phyloP scores from a whole-genome alignment of 2,888 invertebrate species.

The Mythimna lalbum region DNA sequence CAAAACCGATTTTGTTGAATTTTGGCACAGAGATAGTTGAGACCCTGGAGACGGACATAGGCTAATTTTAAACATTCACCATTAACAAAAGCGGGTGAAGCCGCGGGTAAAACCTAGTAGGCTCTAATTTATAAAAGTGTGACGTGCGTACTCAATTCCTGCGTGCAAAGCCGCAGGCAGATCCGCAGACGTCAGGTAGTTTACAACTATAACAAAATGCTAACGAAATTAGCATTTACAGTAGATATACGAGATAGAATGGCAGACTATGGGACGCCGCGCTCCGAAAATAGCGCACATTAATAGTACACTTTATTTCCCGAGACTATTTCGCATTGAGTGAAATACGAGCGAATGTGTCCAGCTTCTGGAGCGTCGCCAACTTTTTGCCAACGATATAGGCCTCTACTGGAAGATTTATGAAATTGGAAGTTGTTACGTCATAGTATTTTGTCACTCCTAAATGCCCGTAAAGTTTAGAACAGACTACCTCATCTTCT shows the following conservation, averaged over 20 bases:
- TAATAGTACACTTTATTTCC: constrained; percentile 81
- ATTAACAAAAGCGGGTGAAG: no score
- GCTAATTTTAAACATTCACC: no score
- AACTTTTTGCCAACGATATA: constrained; percentile 68
- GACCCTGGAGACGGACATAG: no score
- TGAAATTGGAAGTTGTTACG: constrained; percentile 43
- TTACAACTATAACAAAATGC: constrained; percentile 30
- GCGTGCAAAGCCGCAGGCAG: no score
- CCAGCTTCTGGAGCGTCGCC: constrained; percentile 78
- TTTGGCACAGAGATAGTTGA: no score
- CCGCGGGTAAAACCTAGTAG: no score
- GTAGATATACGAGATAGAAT: constrained; percentile 57
- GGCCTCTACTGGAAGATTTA: constrained; percentile 65
- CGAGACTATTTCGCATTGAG: constrained; percentile 82
- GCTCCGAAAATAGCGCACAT: constrained; percentile 80
- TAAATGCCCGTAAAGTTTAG: constrained; percentile 29
- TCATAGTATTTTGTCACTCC: constrained; percentile 48
- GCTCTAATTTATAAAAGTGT: no score
- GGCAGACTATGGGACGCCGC: constrained; percentile 83
- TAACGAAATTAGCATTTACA: constrained; percentile 40
- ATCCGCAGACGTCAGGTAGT: no score
- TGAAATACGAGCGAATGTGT: constrained; percentile 82
- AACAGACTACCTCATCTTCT: neutral
- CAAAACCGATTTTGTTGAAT: no score
- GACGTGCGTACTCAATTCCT: no score